Conservation (phyloP, 2,113 vertebrate species). For the Ceyx melanurus region DNA sequence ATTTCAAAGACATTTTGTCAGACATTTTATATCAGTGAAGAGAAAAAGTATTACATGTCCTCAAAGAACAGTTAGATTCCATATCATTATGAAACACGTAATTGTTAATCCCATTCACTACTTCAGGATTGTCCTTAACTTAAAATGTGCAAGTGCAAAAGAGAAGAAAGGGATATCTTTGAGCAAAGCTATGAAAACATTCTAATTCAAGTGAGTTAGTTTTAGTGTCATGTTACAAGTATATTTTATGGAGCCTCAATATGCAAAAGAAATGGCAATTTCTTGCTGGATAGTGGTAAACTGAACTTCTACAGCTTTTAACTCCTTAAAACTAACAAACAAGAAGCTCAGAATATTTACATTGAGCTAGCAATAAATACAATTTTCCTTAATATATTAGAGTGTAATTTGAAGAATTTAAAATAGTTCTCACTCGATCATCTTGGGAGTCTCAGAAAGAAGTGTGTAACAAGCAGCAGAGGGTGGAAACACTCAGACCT, state of each 20-base stretch:
- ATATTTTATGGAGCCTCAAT: neutral
- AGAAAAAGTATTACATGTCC: neutral
- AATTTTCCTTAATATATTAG: neutral
- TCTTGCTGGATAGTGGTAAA: neutral
- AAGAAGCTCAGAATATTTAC: neutral
- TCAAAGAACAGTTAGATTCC: neutral
- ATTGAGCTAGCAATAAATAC: neutral
- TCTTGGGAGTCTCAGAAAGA: neutral
- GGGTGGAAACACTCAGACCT: neutral
- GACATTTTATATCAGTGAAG: neutral
- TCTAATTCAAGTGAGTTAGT: neutral
- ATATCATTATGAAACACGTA: neutral
- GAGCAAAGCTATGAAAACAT: neutral
- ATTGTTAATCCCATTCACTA: neutral
- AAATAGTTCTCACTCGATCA: fast-evolving
- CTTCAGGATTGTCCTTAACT: neutral
- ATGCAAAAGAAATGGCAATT: neutral
- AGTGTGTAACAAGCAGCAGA: neutral
- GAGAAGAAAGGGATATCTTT: neutral
- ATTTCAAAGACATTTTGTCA: neutral
- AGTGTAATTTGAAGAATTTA: neutral
- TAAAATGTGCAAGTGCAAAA: neutral
- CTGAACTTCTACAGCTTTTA: neutral
- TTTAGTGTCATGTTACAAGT: neutral
- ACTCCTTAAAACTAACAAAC: neutral